Evolutionary conservation across 2,113 vertebrate genomes (phyloP).

Genomic region (Noturus placidus): DNA sequence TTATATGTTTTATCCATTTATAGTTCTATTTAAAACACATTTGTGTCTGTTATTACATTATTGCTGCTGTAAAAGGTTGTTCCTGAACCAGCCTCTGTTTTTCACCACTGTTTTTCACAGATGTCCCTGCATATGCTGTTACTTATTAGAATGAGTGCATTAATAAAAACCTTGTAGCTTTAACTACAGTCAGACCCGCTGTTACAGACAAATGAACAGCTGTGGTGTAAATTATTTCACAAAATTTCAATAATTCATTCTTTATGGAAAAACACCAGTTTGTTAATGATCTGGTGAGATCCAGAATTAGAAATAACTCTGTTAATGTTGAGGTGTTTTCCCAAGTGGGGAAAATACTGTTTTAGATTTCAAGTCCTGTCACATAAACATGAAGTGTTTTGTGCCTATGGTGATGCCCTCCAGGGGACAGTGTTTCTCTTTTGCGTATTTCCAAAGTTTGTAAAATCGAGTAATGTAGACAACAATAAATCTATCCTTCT

Average conservation of each 20-base stretch:
- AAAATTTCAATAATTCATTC: neutral
- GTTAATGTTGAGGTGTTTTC: neutral
- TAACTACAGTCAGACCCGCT: neutral
- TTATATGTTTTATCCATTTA: neutral
- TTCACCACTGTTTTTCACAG: neutral
- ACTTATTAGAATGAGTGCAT: neutral
- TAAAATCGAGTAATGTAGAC: neutral
- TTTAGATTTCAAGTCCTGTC: neutral
- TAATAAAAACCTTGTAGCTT: neutral
- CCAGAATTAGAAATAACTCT: neutral
- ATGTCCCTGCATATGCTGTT: neutral
- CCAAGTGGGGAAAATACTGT: neutral
- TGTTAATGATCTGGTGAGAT: neutral
- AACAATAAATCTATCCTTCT: neutral
- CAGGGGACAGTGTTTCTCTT: constrained; percentile 45
- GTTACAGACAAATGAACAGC: neutral
- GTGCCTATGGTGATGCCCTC: constrained; percentile 12
- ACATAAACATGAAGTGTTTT: neutral
- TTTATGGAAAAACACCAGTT: neutral
- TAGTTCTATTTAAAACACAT: neutral
- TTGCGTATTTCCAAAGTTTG: neutral
- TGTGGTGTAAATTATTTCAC: neutral
- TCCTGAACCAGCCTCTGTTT: neutral
- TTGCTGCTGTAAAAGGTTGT: neutral
- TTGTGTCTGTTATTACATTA: neutral